A percentile compares a stretch with the other conserved stretches of the same genome.
Conservation (phyloP, 2,888 invertebrate species). For the Prostheceraeus crozeri region DNA sequence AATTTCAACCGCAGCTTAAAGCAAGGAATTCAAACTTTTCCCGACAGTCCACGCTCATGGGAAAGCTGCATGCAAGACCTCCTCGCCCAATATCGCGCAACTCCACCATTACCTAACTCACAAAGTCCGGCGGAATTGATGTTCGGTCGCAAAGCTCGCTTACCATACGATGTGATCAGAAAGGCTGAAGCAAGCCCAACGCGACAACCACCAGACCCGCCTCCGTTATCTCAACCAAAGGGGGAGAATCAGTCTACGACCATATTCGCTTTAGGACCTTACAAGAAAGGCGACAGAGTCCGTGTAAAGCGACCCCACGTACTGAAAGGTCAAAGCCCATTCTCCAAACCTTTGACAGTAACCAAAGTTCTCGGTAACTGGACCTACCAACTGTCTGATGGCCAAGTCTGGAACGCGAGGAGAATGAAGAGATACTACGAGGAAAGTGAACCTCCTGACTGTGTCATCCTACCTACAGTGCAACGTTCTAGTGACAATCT, state of each 20-base stretch:
- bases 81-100: too few relatives aligned
- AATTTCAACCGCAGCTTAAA: conserved; percentile 28
- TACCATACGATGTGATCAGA: background rate
- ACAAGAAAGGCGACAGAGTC: conserved; percentile 24
- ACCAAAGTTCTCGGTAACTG: conserved; percentile 31
- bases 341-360: conserved; percentile 10
- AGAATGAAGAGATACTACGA: background rate
- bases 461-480: too few relatives aligned
- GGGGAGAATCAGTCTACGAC: background rate
- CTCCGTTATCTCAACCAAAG: background rate
- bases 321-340: conserved; percentile 25
- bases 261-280: conserved; percentile 1
- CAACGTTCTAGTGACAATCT: too few relatives aligned
- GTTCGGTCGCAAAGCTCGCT: background rate
- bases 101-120: too few relatives aligned
- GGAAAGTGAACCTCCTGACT: too few relatives aligned
- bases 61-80: background rate
- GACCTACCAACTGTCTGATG: conserved; percentile 30
- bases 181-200: too few relatives aligned
- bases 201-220: background rate
- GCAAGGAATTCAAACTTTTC: conserved; percentile 17
- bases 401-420: conserved; percentile 24
- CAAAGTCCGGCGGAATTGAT: background rate
- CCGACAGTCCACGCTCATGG: background rate
- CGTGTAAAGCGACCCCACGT: conserved; percentile 14